phyloP scores from a whole-genome alignment of 2,888 invertebrate genomes.

The Calameuta filiformis region DNA sequence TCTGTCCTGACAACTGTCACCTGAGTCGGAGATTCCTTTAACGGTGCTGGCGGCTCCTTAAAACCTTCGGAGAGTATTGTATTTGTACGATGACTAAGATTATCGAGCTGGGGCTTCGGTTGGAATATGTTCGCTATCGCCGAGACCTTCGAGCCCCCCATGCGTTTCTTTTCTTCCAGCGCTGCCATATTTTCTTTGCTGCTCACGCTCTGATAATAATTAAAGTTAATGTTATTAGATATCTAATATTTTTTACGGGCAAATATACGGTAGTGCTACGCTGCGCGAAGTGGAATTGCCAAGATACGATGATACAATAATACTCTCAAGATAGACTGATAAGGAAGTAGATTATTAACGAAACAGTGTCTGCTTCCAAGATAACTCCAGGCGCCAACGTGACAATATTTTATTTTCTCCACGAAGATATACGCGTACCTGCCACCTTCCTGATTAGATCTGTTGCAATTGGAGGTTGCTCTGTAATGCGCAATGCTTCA shows the following conservation, averaged over 20 bases:
- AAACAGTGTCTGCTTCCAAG: background rate
- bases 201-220: background rate
- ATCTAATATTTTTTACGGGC: background rate
- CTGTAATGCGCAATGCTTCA: constrained; percentile 40
- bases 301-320: background rate
- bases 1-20: constrained; percentile 86
- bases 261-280: background rate
- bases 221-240: background rate
- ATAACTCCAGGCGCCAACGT: background rate
- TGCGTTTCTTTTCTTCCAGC: constrained; percentile 76
- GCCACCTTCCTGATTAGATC: background rate
- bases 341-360: background rate
- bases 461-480: constrained; percentile 16
- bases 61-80: constrained; percentile 53
- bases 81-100: constrained; percentile 54
- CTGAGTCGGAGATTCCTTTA: constrained; percentile 66
- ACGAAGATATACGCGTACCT: background rate
- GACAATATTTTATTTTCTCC: background rate
- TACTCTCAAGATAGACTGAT: background rate
- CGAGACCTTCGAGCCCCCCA: constrained; percentile 85
- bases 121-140: constrained; percentile 93
- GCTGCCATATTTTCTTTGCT: constrained; percentile 66
- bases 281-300: background rate
- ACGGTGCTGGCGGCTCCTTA: constrained; percentile 66
- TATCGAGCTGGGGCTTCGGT: constrained; percentile 66